phyloP scores from a whole-genome alignment of 2,888 invertebrate genomes.

The Tachina fera region DNA sequence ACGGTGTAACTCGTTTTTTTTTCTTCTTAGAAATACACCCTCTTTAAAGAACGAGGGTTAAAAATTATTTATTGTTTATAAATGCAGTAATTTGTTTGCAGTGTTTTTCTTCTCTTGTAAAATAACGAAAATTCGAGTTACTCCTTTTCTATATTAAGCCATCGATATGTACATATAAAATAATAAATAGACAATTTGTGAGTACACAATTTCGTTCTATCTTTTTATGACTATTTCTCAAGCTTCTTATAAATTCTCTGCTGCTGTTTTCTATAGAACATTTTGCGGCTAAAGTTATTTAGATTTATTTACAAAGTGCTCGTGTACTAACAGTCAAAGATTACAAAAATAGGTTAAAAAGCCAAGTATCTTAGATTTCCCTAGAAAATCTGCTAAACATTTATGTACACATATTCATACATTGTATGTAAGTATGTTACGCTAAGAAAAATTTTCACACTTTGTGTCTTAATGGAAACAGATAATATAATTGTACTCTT shows the following conservation, averaged over 20 bases:
- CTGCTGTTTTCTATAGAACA: neutral
- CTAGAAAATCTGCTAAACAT: neutral
- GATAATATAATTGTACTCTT: neutral
- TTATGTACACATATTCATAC: no score
- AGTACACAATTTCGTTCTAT: neutral
- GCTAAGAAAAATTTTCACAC: neutral
- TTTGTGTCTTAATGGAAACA: neutral
- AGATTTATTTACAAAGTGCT: neutral
- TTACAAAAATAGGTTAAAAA: neutral
- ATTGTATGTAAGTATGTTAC: neutral
- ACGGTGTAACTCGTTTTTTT: no score
- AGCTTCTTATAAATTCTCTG: neutral
- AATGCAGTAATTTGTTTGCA: no score
- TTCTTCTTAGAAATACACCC: no score
- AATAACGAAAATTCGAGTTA: no score
- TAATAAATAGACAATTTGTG: no score
- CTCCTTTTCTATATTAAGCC: no score
- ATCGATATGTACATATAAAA: no score
- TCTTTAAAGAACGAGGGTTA: no score
- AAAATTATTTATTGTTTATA: no score
- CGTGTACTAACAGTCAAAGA: neutral
- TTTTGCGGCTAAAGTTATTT: neutral
- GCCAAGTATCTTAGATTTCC: neutral
- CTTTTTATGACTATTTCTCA: neutral
- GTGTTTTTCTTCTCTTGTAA: no score